Evolutionary conservation across 1,140 invertebrate genomes (phyloP).

Genomic region (Planococcus citri): DNA sequence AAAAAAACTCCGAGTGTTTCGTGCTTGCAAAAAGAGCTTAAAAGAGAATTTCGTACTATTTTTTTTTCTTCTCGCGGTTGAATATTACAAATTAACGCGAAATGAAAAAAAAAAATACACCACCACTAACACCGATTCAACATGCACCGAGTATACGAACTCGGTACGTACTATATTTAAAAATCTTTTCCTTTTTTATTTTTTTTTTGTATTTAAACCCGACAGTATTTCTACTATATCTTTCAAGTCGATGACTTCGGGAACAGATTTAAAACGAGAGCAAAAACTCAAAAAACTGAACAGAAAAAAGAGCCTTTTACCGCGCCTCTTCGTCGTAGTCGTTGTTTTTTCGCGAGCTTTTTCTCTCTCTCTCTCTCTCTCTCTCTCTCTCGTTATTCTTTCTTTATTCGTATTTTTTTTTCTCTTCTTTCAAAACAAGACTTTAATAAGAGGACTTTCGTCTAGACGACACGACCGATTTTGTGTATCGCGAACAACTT

Average conservation of each 20-base stretch:
- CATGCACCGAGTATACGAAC: neutral
- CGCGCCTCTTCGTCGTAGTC: neutral
- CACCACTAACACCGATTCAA: too few relatives aligned
- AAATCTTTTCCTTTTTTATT: too few relatives aligned
- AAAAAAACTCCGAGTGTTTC: neutral
- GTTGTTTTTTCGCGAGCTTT: too few relatives aligned
- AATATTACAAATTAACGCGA: conserved; percentile 3
- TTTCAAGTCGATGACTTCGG: neutral
- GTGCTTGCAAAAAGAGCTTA: neutral
- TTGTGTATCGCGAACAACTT: neutral
- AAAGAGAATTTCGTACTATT: neutral
- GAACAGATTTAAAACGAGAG: neutral
- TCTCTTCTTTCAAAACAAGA: neutral
- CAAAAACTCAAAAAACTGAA: too few relatives aligned
- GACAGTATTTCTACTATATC: neutral
- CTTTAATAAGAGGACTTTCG: neutral
- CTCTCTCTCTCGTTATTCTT: too few relatives aligned
- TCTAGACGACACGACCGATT: neutral
- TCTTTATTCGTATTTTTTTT: too few relatives aligned
- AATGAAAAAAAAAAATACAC: neutral
- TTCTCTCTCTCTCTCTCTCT: too few relatives aligned
- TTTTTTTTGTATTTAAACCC: neutral
- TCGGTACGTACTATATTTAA: neutral
- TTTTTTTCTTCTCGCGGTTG: neutral
- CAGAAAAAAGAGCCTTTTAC: neutral